These are phyloP conservation scores for Calliopsis andreniformis DNA, from an alignment of 1,140 invertebrate genomes.

Conservation along the genomic window DNA sequence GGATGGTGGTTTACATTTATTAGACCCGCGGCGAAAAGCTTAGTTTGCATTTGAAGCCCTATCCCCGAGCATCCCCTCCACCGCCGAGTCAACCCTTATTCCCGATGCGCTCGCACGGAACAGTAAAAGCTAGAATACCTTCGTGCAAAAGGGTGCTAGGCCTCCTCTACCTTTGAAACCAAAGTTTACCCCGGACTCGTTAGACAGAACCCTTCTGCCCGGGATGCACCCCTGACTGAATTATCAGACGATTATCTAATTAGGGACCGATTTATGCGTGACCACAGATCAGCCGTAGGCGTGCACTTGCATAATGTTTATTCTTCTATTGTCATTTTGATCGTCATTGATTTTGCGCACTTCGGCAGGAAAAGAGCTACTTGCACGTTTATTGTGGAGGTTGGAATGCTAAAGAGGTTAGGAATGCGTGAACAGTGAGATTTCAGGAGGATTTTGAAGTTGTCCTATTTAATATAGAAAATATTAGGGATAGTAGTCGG, in stretches of 20 bases:
- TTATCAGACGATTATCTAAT: conserved; percentile 43
- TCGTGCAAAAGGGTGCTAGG: conserved; percentile 1
- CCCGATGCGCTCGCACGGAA: conserved; percentile 48
- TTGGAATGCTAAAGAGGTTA: too few relatives aligned
- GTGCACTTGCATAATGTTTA: conserved; percentile 46
- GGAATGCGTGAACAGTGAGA: too few relatives aligned
- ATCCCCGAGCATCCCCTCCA: neutral
- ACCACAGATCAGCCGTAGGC: conserved; percentile 25
- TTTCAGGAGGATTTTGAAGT: too few relatives aligned
- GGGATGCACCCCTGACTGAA: conserved; percentile 10
- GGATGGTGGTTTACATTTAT: conserved; percentile 73
- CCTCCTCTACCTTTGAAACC: neutral
- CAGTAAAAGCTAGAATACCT: conserved; percentile 32
- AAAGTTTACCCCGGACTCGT: conserved; percentile 44
- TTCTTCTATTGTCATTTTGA: conserved; percentile 34
- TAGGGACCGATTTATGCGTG: conserved; percentile 26
- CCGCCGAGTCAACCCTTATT: conserved; percentile 34
- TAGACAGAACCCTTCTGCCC: conserved; percentile 27
- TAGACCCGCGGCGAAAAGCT: conserved; percentile 70
- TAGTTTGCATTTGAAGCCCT: conserved; percentile 67
- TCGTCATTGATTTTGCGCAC: conserved; percentile 32
- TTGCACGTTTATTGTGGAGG: conserved; percentile 17
- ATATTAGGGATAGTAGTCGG: too few relatives aligned
- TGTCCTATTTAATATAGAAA: too few relatives aligned
- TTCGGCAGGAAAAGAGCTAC: neutral